phyloP scores from a whole-genome alignment of 2,888 invertebrate genomes.

The Phymatocera aterrima region DNA sequence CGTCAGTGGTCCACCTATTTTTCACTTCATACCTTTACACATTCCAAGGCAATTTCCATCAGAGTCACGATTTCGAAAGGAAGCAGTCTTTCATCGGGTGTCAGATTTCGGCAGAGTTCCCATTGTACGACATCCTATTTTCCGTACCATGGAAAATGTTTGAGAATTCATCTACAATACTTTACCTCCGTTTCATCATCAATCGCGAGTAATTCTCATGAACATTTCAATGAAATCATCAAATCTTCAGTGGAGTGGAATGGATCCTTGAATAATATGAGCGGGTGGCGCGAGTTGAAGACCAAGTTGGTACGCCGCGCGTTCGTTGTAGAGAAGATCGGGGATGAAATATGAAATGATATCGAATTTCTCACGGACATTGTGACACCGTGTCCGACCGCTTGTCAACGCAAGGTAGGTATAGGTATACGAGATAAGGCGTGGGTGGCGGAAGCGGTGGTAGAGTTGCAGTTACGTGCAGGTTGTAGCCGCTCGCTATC shows the following conservation, averaged over 20 bases:
- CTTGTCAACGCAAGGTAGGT: slow-evolving; percentile 43
- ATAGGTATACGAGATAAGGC: slow-evolving; percentile 46
- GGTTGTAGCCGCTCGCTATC: slow-evolving; percentile 47
- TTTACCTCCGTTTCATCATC: too few relatives aligned
- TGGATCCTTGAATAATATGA: not conserved
- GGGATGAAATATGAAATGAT: slow-evolving; percentile 38
- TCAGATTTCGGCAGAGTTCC: not conserved
- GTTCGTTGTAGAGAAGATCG: not conserved
- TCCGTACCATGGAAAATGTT: not conserved
- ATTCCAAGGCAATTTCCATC: not conserved
- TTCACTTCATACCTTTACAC: not conserved
- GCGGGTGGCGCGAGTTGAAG: not conserved
- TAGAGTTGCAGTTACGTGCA: not conserved
- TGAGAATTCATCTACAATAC: not conserved
- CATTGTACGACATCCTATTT: not conserved
- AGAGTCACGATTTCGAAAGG: not conserved
- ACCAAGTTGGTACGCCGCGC: not conserved
- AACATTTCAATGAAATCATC: too few relatives aligned
- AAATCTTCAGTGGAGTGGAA: too few relatives aligned
- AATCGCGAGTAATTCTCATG: too few relatives aligned
- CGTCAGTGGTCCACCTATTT: not conserved
- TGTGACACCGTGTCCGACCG: slow-evolving; percentile 40
- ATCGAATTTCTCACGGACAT: slow-evolving; percentile 38
- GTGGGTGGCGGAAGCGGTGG: slow-evolving; percentile 53
- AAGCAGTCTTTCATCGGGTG: not conserved